These are phyloP conservation scores for Homalodisca vitripennis DNA, from an alignment of 1,140 invertebrate species.

Conservation along the genomic window DNA sequence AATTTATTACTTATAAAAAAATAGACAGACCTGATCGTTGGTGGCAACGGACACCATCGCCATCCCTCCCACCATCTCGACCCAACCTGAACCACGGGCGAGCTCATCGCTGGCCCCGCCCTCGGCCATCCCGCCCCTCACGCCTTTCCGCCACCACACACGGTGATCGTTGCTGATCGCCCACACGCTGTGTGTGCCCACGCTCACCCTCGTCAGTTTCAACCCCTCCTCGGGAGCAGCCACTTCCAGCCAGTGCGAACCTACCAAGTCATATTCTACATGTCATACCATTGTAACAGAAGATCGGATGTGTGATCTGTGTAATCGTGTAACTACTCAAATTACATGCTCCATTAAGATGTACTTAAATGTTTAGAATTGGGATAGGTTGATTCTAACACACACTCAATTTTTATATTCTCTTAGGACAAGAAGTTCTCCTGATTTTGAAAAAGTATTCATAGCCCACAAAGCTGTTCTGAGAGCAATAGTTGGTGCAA, in stretches of 20 bases:
- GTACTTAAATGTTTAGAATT: too few relatives aligned
- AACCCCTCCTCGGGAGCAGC: constrained; percentile 67
- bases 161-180: constrained; percentile 77
- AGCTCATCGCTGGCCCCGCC: constrained; percentile 68
- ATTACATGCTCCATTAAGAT: too few relatives aligned
- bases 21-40: constrained; percentile 75
- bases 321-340: too few relatives aligned
- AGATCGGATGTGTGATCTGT: too few relatives aligned
- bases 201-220: constrained; percentile 72
- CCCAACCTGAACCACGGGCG: constrained; percentile 74
- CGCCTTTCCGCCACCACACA: constrained; percentile 88
- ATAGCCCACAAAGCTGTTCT: too few relatives aligned
- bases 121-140: constrained; percentile 51
- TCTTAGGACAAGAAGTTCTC: too few relatives aligned
- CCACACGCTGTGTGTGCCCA: constrained; percentile 86
- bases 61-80: constrained; percentile 83
- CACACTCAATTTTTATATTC: too few relatives aligned
- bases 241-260: constrained; percentile 78
- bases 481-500: too few relatives aligned
- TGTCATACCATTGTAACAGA: too few relatives aligned
- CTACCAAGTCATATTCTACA: constrained; percentile 46
- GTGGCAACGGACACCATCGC: constrained; percentile 76
- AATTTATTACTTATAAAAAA: too few relatives aligned
- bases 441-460: too few relatives aligned
- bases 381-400: too few relatives aligned